Conservation (phyloP, 1,140 invertebrate species). For the Lepidurus couesii region DNA sequence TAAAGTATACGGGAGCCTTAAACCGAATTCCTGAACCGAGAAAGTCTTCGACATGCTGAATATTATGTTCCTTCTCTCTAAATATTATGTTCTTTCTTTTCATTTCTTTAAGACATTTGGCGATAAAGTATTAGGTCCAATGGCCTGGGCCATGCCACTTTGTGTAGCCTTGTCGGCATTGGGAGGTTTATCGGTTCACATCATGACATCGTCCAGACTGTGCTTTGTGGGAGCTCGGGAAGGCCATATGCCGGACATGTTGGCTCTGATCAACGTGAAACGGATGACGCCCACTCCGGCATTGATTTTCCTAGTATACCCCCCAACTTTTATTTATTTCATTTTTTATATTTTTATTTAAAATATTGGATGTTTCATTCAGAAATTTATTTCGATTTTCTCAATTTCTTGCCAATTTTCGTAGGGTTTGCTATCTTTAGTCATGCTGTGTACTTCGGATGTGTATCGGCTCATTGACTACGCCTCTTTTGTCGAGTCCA, state of each 20-base stretch:
- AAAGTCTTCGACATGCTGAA: not conserved
- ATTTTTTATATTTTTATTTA: not conserved
- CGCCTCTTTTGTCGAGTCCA: slow-evolving; percentile 84
- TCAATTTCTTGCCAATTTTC: slow-evolving; percentile 34
- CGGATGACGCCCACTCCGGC: slow-evolving; percentile 84
- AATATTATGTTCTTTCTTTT: slow-evolving; percentile 18
- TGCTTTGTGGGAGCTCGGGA: slow-evolving; percentile 89
- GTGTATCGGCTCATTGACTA: slow-evolving; percentile 90
- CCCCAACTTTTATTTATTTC: slow-evolving; percentile 19
- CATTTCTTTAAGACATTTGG: slow-evolving; percentile 62
- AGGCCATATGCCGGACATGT: slow-evolving; percentile 78
- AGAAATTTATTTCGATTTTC: not conserved
- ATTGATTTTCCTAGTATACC: slow-evolving; percentile 79
- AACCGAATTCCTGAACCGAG: not conserved
- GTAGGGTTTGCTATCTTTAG: slow-evolving; percentile 60
- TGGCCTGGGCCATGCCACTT: slow-evolving; percentile 81
- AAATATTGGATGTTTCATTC: not conserved
- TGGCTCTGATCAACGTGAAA: slow-evolving; percentile 79
- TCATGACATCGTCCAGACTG: slow-evolving; percentile 75
- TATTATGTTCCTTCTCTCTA: not conserved
- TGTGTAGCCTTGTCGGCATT: slow-evolving; percentile 83
- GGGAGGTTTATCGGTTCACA: slow-evolving; percentile 79
- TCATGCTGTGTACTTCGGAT: slow-evolving; percentile 78
- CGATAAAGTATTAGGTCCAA: slow-evolving; percentile 65
- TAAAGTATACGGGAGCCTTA: too few species aligned